Conservation (phyloP, 2,113 vertebrate species). For the Periophthalmus modestus region DNA sequence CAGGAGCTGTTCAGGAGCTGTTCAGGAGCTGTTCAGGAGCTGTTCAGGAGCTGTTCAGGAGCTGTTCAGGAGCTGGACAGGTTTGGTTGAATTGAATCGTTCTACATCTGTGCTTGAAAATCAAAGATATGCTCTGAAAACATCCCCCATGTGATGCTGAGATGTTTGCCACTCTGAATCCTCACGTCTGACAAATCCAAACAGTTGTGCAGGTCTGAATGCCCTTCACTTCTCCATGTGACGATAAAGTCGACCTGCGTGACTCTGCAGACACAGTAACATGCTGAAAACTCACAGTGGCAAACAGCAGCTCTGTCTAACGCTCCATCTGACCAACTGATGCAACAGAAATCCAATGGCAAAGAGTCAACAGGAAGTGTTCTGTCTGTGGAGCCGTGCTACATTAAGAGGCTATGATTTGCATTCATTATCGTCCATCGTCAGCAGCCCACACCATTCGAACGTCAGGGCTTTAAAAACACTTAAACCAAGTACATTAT, state of each 20-base stretch:
- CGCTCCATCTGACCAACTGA: conserved; percentile 9
- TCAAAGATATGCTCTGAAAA: conserved; percentile 34
- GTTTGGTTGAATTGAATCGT: conserved; percentile 40
- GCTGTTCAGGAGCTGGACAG: conserved; percentile 17
- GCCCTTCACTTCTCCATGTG: background rate
- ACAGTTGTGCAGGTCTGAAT: background rate
- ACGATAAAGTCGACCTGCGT: background rate
- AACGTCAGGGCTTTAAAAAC: conserved; percentile 30
- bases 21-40: too few relatives aligned
- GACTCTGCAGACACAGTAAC: background rate
- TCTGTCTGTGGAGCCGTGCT: conserved; percentile 37
- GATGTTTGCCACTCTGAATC: background rate
- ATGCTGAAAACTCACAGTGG: background rate
- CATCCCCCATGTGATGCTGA: background rate
- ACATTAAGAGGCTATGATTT: conserved; percentile 54
- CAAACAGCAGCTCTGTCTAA: conserved; percentile 2
- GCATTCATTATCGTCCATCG: conserved; percentile 18
- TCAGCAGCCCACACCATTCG: conserved; percentile 13
- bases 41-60: too few relatives aligned
- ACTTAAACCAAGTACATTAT: conserved; percentile 38
- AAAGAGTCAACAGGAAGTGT: conserved; percentile 17
- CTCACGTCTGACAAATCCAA: too few relatives aligned
- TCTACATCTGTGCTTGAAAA: conserved; percentile 48
- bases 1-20: too few relatives aligned
- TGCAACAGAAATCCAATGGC: conserved; percentile 27